These are phyloP conservation scores for Ictalurus punctatus DNA, from an alignment of 2,113 vertebrate genomes.

Conservation along the genomic window DNA sequence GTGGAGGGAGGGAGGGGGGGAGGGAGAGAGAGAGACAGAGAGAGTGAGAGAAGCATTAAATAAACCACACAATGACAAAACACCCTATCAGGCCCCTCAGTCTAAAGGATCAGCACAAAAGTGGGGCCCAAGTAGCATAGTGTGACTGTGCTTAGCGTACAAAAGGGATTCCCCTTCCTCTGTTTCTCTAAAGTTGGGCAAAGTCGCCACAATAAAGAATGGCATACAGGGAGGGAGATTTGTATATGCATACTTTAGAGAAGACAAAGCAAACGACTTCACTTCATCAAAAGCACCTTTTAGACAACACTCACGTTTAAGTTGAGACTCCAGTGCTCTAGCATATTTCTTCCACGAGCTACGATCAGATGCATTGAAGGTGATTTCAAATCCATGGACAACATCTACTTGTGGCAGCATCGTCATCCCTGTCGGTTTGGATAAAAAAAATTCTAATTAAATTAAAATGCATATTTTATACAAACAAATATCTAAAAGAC, in stretches of 20 bases:
- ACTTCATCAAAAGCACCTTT: neutral
- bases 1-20: slow-evolving; percentile 14
- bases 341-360: slow-evolving; percentile 87
- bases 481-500: neutral
- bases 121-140: slow-evolving; percentile 56
- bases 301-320: slow-evolving; percentile 79
- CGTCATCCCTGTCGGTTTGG: slow-evolving; percentile 84
- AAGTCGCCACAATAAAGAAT: slow-evolving; percentile 31
- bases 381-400: slow-evolving; percentile 77
- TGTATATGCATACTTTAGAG: slow-evolving; percentile 49
- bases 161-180: slow-evolving; percentile 73
- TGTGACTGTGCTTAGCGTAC: slow-evolving; percentile 67
- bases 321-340: slow-evolving; percentile 82
- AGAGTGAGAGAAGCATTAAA: slow-evolving; percentile 65
- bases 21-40: slow-evolving; percentile 45
- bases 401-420: slow-evolving; percentile 83
- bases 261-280: slow-evolving; percentile 17
- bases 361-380: slow-evolving; percentile 83
- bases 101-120: slow-evolving; percentile 71
- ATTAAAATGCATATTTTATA: neutral
- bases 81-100: slow-evolving; percentile 67
- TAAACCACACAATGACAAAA: slow-evolving; percentile 65
- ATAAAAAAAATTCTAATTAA: slow-evolving; percentile 52
- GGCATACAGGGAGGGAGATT: slow-evolving; percentile 38
- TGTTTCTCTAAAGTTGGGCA: slow-evolving; percentile 62